Evolutionary conservation across 1,140 invertebrate species (phyloP).

Genomic region (Pteromalus puparum): DNA sequence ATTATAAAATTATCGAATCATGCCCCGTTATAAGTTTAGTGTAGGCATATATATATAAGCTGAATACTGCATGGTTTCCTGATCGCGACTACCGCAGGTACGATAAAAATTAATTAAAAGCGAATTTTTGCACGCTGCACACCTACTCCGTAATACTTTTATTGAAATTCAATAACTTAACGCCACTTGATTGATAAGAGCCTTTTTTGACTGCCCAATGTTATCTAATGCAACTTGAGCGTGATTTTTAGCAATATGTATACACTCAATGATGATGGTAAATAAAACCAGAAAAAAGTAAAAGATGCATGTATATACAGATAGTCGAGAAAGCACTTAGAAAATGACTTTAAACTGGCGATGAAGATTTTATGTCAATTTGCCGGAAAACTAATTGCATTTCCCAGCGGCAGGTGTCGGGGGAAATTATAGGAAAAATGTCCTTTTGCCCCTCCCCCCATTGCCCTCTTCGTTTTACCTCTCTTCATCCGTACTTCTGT

Average conservation of each 20-base stretch:
- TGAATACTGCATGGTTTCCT: slow-evolving; percentile 46
- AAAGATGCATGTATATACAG: not conserved
- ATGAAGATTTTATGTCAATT: slow-evolving; percentile 50
- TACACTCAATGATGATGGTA: too few relatives aligned
- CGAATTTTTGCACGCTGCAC: not conserved
- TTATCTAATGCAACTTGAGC: not conserved
- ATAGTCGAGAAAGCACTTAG: slow-evolving; percentile 6
- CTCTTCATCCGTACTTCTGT: not conserved
- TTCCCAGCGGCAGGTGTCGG: slow-evolving; percentile 8
- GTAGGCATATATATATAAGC: too few relatives aligned
- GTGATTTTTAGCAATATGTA: not conserved
- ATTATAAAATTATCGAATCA: slow-evolving; percentile 59
- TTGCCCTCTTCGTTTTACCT: not conserved
- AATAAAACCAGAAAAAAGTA: not conserved
- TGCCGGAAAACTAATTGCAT: slow-evolving; percentile 42
- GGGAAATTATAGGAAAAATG: slow-evolving; percentile 52
- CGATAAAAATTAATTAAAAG: slow-evolving; percentile 19
- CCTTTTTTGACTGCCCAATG: too few relatives aligned
- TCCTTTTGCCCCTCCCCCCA: slow-evolving; percentile 12
- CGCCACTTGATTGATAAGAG: too few relatives aligned
- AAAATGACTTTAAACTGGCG: slow-evolving; percentile 40
- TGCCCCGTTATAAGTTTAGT: slow-evolving; percentile 6
- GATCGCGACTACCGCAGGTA: slow-evolving; percentile 56
- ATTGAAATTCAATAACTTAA: too few relatives aligned
- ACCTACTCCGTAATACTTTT: too few relatives aligned